Evolutionary conservation across 2,113 vertebrate species (phyloP), one percentile per base, ranked within the genome.

Genomic region (Dendrocopos noguchii): DNA sequence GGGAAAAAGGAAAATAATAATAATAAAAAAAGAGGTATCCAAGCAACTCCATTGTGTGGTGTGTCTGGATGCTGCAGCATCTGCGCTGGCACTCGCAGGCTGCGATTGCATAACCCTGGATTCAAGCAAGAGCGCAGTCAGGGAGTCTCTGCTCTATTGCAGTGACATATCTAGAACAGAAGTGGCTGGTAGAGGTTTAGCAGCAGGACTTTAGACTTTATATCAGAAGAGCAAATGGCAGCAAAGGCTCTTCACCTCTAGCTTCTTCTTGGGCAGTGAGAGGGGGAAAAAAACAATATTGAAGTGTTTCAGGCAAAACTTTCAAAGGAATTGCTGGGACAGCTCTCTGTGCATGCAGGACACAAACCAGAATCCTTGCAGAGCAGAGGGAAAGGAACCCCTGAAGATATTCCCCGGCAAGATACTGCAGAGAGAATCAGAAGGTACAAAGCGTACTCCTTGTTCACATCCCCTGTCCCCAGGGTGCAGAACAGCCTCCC

Each of bases 31-130:
- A 47, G 42, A 77, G 19, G 85, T 97, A 96, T 93, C 97, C 77
- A 97, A 93, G 97, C 95, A 97, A 97, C 96, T 76, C 17, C 57
- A 70, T n/a, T 70, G 80, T 55, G 28, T 28, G 59, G 76, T 12
- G 10, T 81, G 92, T 83, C 75, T 94, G 82, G 59, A 95, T 94
- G 76, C 76, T 76, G 94, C 88, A 94, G 93, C 52, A 55, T 73
- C 90, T 75, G 95, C 27, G n/a, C 7, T 91, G 91, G 75, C 92
- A 61, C 88, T 94, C 1, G 0, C 64, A 53, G 78, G 73, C 67
- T 39, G 79, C 67, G 39, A 27, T 82, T 95, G 93, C 68, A 0
- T 95, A 97, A 97, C 72, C 34, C 46, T 18, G 84, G 84, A 78
- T 65, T 87, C 39, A 73, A 88, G 95, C 72, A 85, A 80, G 92